Evolutionary conservation across 1,140 invertebrate genomes (phyloP).

Genomic region (Brachionus manjavacas): DNA sequence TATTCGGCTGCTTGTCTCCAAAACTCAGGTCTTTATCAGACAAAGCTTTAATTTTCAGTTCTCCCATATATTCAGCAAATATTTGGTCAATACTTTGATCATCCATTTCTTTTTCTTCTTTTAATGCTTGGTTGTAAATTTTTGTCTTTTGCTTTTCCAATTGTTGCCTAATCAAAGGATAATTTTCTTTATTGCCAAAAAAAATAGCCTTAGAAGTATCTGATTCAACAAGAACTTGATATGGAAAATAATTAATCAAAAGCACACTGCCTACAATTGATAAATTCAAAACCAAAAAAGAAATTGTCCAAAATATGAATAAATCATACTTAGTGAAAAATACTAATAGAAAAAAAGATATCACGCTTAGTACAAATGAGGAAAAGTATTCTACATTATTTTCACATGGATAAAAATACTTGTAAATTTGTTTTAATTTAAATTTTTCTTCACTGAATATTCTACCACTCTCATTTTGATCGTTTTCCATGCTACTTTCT

Average conservation of each 20-base stretch:
- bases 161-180: background rate
- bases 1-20: background rate
- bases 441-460: background rate
- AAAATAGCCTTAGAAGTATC: background rate
- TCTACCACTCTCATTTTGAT: background rate
- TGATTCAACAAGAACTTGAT: background rate
- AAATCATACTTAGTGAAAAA: background rate
- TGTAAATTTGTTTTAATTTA: background rate
- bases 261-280: background rate
- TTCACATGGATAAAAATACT: background rate
- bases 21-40: background rate
- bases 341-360: background rate
- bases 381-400: background rate
- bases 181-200: background rate
- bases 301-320: background rate
- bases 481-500: background rate
- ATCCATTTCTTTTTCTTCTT: background rate
- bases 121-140: background rate
- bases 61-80: conserved; percentile 7
- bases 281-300: conserved; percentile 8
- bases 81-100: background rate
- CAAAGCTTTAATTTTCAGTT: background rate
- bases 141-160: background rate
- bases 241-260: conserved; percentile 24
- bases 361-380: background rate